phyloP scores from a whole-genome alignment of 1,140 invertebrate species.

The Theocolax elegans region DNA sequence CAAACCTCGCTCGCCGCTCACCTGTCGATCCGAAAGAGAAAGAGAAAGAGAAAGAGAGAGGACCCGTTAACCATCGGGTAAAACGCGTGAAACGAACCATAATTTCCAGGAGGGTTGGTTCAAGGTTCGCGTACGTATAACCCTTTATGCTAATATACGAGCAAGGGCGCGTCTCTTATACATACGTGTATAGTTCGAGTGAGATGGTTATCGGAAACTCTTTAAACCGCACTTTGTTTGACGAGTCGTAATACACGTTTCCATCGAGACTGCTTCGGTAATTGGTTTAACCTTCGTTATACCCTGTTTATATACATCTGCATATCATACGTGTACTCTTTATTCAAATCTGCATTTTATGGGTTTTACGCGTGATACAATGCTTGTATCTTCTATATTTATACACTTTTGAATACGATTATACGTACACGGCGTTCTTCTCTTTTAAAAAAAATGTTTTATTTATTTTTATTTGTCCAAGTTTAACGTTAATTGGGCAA shows the following conservation, averaged over 20 bases:
- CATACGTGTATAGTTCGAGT: conserved; percentile 11
- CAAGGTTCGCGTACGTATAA: conserved; percentile 40
- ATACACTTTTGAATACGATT: too few species aligned
- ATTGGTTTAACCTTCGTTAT: background rate
- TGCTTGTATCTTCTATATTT: too few species aligned
- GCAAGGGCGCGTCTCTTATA: conserved; percentile 17
- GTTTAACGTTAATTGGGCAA: too few species aligned
- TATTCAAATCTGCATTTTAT: too few species aligned
- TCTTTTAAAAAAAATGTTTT: too few species aligned
- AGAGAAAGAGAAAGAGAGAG: too few species aligned
- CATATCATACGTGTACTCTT: too few species aligned
- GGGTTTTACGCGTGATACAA: too few species aligned
- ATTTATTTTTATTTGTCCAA: too few species aligned
- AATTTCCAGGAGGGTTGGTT: conserved; percentile 37
- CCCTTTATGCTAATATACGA: conserved; percentile 52
- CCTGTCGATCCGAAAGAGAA: conserved; percentile 33
- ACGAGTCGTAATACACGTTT: conserved; percentile 24
- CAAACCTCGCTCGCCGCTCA: background rate
- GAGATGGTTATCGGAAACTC: conserved; percentile 47
- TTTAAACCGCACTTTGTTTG: conserved; percentile 58
- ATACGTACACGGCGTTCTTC: too few species aligned
- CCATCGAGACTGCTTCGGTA: too few species aligned
- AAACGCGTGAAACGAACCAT: conserved; percentile 49
- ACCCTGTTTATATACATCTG: background rate
- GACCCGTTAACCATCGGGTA: background rate